phyloP scores from a whole-genome alignment of 1,140 invertebrate species.

The Ephestia elutella region DNA sequence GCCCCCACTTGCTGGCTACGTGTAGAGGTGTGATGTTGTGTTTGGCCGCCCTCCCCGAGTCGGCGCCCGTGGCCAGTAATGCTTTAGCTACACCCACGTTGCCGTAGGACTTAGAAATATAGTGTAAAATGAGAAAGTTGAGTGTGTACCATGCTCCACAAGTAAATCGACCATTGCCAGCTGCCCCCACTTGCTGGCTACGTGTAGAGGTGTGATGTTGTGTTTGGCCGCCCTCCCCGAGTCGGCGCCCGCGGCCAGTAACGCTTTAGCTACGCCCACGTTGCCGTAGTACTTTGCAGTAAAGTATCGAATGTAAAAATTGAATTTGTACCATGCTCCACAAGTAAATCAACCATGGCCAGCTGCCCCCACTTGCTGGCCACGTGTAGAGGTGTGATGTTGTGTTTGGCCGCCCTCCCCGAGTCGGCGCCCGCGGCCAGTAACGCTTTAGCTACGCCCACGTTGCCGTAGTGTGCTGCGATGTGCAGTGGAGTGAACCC shows the following conservation, averaged over 20 bases:
- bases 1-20: constrained; percentile 98
- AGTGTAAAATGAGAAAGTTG: too few relatives aligned
- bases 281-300: constrained; percentile 99
- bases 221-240: constrained; percentile 98
- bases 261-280: constrained; percentile 92
- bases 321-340: constrained; percentile 55
- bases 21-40: constrained; percentile 94
- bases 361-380: constrained; percentile 98
- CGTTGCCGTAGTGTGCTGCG: constrained; percentile 98
- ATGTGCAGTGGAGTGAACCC: constrained; percentile 99
- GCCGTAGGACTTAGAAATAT: too few relatives aligned
- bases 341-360: constrained; percentile 88
- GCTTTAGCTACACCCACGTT: constrained; percentile 96
- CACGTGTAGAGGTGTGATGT: constrained; percentile 94
- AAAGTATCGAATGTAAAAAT: too few relatives aligned
- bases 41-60: constrained; percentile 97
- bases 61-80: constrained; percentile 92
- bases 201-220: constrained; percentile 93
- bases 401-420: constrained; percentile 96
- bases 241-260: constrained; percentile 94
- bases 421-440: constrained; percentile 95
- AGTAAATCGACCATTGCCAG: constrained; percentile 89
- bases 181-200: constrained; percentile 98
- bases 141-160: constrained; percentile 60
- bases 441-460: constrained; percentile 93